These are phyloP conservation scores for Colostygia pectinataria DNA, from an alignment of 2,888 invertebrate genomes.

Conservation along the genomic window DNA sequence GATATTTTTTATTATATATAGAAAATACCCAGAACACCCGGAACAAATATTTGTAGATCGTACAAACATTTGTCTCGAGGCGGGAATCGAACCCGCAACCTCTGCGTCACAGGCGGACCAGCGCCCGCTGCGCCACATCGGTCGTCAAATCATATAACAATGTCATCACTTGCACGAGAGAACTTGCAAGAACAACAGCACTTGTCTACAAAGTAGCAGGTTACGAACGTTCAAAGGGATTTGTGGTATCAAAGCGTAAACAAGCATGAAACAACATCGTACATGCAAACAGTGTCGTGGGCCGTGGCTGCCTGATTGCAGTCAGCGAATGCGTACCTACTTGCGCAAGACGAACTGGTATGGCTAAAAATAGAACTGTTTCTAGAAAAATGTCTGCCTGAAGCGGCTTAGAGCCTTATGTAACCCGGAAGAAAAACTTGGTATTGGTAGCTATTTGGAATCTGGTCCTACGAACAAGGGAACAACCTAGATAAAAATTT, in stretches of 20 bases:
- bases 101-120: no score
- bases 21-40: no score
- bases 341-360: conserved; percentile 18
- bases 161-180: no score
- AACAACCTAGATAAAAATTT: no score
- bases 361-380: conserved; percentile 17
- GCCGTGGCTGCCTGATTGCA: conserved; percentile 9
- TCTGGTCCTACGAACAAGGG: no score
- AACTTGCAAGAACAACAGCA: background rate
- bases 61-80: no score
- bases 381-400: conserved; percentile 15
- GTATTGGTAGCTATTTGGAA: no score
- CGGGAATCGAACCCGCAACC: no score
- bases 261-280: conserved; percentile 3
- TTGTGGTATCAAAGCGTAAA: conserved; percentile 9
- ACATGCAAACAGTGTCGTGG: conserved; percentile 20
- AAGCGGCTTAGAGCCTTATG: background rate
- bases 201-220: conserved; percentile 2
- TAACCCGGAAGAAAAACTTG: background rate
- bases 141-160: no score
- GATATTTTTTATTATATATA: no score
- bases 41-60: no score
- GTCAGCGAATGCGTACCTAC: conserved; percentile 4
- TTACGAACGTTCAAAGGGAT: conserved; percentile 5
- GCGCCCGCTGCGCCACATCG: no score